A percentile compares a stretch with the other conserved stretches of the same genome.
Evolutionary conservation across 2,888 invertebrate genomes (phyloP).

Genomic region (Hartigia nigra): DNA sequence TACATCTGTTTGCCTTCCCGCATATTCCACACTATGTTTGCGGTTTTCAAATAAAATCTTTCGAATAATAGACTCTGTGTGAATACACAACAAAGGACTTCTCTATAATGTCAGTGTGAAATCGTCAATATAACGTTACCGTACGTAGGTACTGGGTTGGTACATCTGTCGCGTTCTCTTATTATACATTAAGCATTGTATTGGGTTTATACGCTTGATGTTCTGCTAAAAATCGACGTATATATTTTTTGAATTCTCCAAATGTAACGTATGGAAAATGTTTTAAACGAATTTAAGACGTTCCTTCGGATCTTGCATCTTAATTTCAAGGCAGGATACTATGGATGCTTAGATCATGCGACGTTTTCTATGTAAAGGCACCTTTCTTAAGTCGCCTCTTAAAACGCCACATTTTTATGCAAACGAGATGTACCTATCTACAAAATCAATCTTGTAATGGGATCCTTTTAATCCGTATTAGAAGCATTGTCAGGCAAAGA

Average conservation of each 20-base stretch:
- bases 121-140: not conserved
- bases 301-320: not conserved
- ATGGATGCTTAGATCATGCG: not conserved
- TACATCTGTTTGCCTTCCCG: conserved; percentile 17
- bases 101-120: not conserved
- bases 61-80: conserved; percentile 17
- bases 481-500: conserved; percentile 27
- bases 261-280: not conserved
- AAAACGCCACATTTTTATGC: conserved; percentile 34
- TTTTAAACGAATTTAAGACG: not conserved
- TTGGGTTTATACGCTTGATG: not conserved
- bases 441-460: conserved; percentile 41
- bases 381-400: not conserved
- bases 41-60: conserved; percentile 12
- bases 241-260: not conserved
- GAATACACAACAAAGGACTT: conserved; percentile 11
- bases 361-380: not conserved
- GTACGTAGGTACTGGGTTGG: not conserved
- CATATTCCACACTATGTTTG: conserved; percentile 16
- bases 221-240: not conserved
- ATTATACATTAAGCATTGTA: not conserved
- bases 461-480: conserved; percentile 38
- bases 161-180: not conserved
- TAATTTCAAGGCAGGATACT: not conserved
- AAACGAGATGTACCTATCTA: conserved; percentile 30